These are phyloP conservation scores for Xenopus laevis DNA, from an alignment of 2,113 vertebrate genomes.

Conservation along the genomic window DNA sequence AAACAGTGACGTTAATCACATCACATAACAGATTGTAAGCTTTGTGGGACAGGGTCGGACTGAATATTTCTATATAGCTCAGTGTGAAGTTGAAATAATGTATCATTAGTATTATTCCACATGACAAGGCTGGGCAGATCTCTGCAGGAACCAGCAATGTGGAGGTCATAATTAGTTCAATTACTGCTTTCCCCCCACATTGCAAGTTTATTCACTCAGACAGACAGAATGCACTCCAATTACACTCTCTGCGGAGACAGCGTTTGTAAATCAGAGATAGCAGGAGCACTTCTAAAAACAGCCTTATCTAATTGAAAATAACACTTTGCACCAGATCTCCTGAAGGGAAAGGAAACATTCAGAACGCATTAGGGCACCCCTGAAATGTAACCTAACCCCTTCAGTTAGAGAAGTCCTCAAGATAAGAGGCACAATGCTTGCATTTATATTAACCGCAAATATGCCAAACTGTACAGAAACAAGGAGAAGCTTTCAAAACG, in stretches of 20 bases:
- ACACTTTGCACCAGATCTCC: background rate
- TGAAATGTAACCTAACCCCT: too few relatives aligned
- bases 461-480: too few relatives aligned
- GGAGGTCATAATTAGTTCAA: slow-evolving; percentile 40
- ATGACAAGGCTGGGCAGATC: slow-evolving; percentile 15
- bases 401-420: too few relatives aligned
- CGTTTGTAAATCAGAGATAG: slow-evolving; percentile 1
- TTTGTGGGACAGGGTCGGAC: too few relatives aligned
- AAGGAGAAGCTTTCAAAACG: too few relatives aligned
- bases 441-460: too few relatives aligned
- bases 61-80: too few relatives aligned
- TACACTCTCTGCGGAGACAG: slow-evolving; percentile 3
- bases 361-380: background rate
- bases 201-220: slow-evolving; percentile 30
- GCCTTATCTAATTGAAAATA: background rate
- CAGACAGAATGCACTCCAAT: slow-evolving; percentile 3
- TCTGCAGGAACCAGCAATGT: slow-evolving; percentile 37
- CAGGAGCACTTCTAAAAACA: background rate
- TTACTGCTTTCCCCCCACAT: slow-evolving; percentile 35
- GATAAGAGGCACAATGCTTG: too few relatives aligned
- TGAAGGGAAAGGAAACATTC: background rate
- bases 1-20: too few relatives aligned
- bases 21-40: too few relatives aligned
- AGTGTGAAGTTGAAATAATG: too few relatives aligned
- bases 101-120: slow-evolving; percentile 10